These are phyloP conservation scores for Aplochiton taeniatus DNA, from an alignment of 2,797 vertebrate genomes.

Conservation along the genomic window DNA sequence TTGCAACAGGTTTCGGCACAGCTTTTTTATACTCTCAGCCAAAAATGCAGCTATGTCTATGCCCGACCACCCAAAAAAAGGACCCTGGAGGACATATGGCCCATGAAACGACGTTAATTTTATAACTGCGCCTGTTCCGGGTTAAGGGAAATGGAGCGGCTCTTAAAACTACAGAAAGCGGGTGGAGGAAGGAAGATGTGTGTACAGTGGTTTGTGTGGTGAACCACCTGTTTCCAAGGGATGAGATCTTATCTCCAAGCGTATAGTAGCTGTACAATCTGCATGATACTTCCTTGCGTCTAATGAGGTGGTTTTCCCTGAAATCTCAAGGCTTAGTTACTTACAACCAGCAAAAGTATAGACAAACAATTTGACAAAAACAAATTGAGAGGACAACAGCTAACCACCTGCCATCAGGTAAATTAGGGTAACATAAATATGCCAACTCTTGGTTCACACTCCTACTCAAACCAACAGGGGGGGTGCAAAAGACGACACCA, in stretches of 20 bases:
- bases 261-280: no score
- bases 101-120: conserved; percentile 10
- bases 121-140: background rate
- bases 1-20: conserved; percentile 35
- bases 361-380: no score
- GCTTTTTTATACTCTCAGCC: conserved; percentile 21
- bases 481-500: conserved; percentile 14
- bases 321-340: no score
- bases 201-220: background rate
- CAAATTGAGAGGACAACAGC: no score
- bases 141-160: background rate
- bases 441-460: conserved; percentile 3
- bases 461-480: conserved; percentile 6
- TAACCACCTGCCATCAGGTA: no score
- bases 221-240: conserved; percentile 2
- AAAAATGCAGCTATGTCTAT: conserved; percentile 11
- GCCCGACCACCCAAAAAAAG: conserved; percentile 11
- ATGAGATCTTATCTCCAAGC: background rate
- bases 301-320: no score
- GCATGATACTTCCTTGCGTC: no score
- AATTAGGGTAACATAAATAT: no score
- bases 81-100: conserved; percentile 6
- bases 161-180: background rate
- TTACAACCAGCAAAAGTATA: no score
- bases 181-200: background rate